phyloP scores from a whole-genome alignment of 2,888 invertebrate species.

The Acleris laterana region DNA sequence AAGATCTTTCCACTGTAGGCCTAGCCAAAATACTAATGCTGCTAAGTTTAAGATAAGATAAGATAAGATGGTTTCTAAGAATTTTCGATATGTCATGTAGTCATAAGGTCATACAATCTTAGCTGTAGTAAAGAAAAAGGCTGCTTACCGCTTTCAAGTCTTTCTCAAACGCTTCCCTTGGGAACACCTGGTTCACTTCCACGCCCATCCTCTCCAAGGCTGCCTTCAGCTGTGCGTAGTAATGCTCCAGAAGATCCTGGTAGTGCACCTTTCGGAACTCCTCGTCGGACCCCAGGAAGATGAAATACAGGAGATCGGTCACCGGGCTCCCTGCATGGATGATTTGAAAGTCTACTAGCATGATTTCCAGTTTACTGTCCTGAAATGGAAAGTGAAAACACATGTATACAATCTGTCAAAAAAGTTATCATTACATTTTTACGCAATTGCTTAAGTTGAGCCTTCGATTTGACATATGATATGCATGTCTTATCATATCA shows the following conservation, averaged over 20 bases:
- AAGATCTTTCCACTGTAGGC: too few species aligned
- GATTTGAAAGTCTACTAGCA: constrained; percentile 49
- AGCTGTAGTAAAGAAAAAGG: too few species aligned
- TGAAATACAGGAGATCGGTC: constrained; percentile 49
- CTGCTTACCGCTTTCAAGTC: constrained; percentile 47
- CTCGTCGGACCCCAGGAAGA: constrained; percentile 50
- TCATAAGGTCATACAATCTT: too few species aligned
- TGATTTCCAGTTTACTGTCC: constrained; percentile 45
- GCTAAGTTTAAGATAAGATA: too few species aligned
- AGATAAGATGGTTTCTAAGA: too few species aligned
- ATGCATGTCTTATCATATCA: too few species aligned
- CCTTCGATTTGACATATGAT: too few species aligned
- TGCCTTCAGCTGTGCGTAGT: constrained; percentile 45
- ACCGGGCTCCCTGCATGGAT: constrained; percentile 41
- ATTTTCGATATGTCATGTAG: too few species aligned
- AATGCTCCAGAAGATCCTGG: constrained; percentile 45
- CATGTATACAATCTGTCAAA: too few species aligned
- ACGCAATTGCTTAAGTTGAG: too few species aligned
- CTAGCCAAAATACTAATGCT: too few species aligned
- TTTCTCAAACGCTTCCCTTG: constrained; percentile 46
- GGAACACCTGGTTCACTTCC: constrained; percentile 44
- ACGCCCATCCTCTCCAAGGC: constrained; percentile 44
- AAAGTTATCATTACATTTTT: too few species aligned
- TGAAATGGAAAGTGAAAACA: constrained; percentile 38
- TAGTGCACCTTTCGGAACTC: constrained; percentile 47